Evolutionary conservation across 2,888 invertebrate genomes (phyloP).

Genomic region (Theristus sp.): DNA sequence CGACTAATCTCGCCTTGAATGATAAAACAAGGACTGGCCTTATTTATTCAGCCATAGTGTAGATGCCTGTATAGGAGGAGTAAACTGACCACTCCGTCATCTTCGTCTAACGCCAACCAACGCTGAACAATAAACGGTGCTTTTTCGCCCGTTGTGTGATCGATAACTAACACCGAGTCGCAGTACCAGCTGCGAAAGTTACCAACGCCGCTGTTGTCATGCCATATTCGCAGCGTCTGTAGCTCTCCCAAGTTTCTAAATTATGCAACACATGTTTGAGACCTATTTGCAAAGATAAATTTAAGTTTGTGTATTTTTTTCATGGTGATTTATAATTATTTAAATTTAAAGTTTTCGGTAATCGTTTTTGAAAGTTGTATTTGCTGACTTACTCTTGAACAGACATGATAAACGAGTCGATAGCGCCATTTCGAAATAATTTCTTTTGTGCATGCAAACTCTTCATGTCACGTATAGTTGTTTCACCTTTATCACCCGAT

Average conservation of each 20-base stretch:
- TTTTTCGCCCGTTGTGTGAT: not conserved
- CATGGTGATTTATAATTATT: too few species aligned
- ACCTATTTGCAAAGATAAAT: not conserved
- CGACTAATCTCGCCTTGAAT: too few species aligned
- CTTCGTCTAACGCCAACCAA: slow-evolving; percentile 6
- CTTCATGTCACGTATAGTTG: slow-evolving; percentile 16
- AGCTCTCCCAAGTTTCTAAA: not conserved
- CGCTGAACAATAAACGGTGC: slow-evolving; percentile 1
- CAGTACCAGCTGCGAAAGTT: slow-evolving; percentile 33
- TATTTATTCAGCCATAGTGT: too few species aligned
- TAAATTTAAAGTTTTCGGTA: too few species aligned
- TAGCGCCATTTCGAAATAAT: slow-evolving; percentile 22
- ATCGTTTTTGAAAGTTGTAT: too few species aligned
- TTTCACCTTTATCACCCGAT: slow-evolving; percentile 27
- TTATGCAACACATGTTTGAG: not conserved
- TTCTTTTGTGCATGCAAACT: slow-evolving; percentile 19
- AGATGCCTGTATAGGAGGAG: too few species aligned
- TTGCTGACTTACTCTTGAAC: not conserved
- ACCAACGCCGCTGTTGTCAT: slow-evolving; percentile 36
- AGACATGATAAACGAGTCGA: slow-evolving; percentile 30
- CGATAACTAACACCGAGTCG: not conserved
- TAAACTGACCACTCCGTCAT: slow-evolving; percentile 15
- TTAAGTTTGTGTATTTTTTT: too few species aligned
- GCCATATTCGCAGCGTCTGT: slow-evolving; percentile 35
- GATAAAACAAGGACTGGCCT: too few species aligned